These are phyloP conservation scores for Nebria ingens DNA, from an alignment of 1,140 invertebrate species.

Conservation along the genomic window DNA sequence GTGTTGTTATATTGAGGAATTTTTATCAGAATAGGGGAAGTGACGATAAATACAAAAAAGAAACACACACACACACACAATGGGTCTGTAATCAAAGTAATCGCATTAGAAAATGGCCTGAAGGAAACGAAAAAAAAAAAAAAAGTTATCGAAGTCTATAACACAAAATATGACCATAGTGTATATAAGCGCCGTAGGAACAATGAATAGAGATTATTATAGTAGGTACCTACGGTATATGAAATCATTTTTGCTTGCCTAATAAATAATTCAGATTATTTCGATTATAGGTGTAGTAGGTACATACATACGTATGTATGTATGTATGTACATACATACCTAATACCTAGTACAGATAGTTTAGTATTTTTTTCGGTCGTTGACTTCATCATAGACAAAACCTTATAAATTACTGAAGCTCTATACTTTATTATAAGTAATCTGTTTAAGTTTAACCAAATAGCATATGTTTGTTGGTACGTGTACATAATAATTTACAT, in stretches of 20 bases:
- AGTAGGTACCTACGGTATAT: no score
- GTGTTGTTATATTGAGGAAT: no score
- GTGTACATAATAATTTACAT: no score
- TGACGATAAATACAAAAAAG: constrained; percentile 1
- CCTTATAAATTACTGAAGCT: no score
- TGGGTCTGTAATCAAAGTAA: neutral
- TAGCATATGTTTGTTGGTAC: no score
- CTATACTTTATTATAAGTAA: no score
- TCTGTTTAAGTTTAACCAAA: no score
- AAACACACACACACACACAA: neutral
- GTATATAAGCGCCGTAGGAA: neutral
- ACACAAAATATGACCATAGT: neutral
- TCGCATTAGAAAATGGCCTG: neutral
- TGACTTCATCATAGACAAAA: no score
- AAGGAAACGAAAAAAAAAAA: neutral
- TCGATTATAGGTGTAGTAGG: neutral
- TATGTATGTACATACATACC: no score
- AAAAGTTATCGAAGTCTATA: neutral
- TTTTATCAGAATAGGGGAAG: neutral
- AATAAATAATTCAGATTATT: constrained; percentile 10
- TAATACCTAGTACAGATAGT: no score
- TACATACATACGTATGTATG: no score
- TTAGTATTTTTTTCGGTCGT: no score
- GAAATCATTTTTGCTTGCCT: constrained; percentile 4
- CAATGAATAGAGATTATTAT: neutral